Conservation (phyloP, 2,797 vertebrate genomes). For the Linurgus olivaceus region DNA sequence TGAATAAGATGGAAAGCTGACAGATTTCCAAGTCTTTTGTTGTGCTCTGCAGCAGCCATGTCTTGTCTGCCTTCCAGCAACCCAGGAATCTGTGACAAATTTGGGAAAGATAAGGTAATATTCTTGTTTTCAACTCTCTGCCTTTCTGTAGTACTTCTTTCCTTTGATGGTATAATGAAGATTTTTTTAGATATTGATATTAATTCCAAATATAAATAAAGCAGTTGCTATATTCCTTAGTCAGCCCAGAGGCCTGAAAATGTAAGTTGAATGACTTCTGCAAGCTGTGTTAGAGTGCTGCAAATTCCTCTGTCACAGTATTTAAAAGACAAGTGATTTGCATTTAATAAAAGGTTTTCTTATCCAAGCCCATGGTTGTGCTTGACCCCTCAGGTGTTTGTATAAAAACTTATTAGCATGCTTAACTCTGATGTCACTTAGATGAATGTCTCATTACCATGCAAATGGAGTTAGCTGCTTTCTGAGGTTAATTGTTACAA, state of each 20-base stretch:
- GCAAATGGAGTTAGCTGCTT: conserved; percentile 43
- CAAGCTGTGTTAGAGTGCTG: neutral
- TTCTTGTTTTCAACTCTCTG: neutral
- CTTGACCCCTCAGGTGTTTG: conserved; percentile 63
- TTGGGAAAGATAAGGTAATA: neutral
- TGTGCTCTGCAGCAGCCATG: neutral
- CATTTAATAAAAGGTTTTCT: conserved; percentile 60
- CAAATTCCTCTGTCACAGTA: neutral
- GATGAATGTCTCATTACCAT: conserved; percentile 62
- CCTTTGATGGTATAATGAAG: conserved; percentile 16
- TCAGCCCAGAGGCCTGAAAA: neutral
- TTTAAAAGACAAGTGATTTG: conserved; percentile 49
- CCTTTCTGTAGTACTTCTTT: neutral
- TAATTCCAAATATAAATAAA: conserved; percentile 19
- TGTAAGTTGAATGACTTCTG: neutral
- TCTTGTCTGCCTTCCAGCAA: neutral
- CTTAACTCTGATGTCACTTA: conserved; percentile 12
- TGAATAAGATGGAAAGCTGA: neutral
- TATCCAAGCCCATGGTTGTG: neutral
- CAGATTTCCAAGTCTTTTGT: neutral
- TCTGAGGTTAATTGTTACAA: conserved; percentile 56
- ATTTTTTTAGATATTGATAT: neutral
- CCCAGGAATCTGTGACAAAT: neutral
- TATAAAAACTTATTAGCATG: conserved; percentile 55
- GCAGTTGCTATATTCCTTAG: neutral